These are phyloP conservation scores for Invenusta paracnida DNA, from an alignment of 2,888 invertebrate genomes.

Conservation along the genomic window DNA sequence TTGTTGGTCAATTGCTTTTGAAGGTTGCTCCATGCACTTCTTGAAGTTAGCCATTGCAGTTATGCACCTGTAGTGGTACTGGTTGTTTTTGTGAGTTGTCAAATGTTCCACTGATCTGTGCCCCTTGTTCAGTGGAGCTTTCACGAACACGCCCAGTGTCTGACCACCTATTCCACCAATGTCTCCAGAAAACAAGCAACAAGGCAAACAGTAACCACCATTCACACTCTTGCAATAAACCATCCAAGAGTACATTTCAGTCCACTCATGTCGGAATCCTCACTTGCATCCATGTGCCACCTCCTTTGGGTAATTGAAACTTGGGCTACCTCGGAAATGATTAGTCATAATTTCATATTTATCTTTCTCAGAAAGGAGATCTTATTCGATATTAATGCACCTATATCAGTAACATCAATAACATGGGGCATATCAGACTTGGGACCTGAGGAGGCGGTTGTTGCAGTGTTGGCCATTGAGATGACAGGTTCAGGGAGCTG, in stretches of 20 bases:
- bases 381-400: too few species aligned
- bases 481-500: too few species aligned
- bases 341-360: too few species aligned
- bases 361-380: too few species aligned
- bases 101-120: not conserved
- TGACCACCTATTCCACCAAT: not conserved
- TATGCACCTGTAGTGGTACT: not conserved
- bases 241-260: not conserved
- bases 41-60: not conserved
- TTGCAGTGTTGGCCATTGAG: too few species aligned
- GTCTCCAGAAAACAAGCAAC: not conserved
- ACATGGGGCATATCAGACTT: too few species aligned
- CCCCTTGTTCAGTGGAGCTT: not conserved
- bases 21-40: not conserved
- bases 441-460: too few species aligned
- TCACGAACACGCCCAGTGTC: not conserved
- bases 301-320: too few species aligned
- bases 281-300: too few species aligned
- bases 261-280: constrained; percentile 16
- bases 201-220: not conserved
- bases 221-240: constrained; percentile 3
- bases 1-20: not conserved
- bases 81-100: not conserved
- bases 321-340: too few species aligned
- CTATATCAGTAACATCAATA: too few species aligned